Percentiles rank a stretch among this genome's conserved stretches.
Evolutionary conservation across 2,113 vertebrate species (phyloP).

Genomic region (Neotragus moschatus): DNA sequence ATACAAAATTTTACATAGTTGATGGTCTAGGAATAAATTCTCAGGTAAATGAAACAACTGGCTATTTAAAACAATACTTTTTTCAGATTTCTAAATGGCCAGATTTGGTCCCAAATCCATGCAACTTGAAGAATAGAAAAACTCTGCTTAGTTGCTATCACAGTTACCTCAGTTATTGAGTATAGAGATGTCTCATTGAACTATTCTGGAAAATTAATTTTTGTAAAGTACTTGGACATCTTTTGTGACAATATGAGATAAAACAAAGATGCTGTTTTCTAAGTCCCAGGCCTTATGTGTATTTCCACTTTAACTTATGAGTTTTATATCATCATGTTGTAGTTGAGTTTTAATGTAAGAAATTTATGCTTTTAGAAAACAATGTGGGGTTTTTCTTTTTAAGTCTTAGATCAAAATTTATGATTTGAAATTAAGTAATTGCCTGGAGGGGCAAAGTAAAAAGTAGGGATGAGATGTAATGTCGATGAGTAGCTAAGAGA

Average conservation of each 20-base stretch:
- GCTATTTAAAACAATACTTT: background rate
- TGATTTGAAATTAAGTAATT: background rate
- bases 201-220: background rate
- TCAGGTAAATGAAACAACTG: background rate
- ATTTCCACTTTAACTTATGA: background rate
- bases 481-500: background rate
- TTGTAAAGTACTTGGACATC: background rate
- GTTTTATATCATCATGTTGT: background rate
- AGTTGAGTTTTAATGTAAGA: background rate
- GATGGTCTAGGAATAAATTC: background rate
- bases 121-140: background rate
- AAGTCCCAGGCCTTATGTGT: background rate
- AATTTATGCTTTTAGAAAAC: constrained; percentile 2
- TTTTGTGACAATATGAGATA: background rate
- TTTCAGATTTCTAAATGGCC: background rate
- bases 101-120: background rate
- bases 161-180: background rate
- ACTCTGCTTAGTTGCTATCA: background rate
- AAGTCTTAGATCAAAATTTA: background rate
- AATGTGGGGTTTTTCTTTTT: background rate
- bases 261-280: background rate
- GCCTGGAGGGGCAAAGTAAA: background rate
- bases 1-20: background rate
- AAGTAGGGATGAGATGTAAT: background rate
- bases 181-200: background rate